Evolutionary conservation across 2,113 vertebrate species (phyloP), one percentile per base, ranked within the genome.

Genomic region (Balaeniceps rex): DNA sequence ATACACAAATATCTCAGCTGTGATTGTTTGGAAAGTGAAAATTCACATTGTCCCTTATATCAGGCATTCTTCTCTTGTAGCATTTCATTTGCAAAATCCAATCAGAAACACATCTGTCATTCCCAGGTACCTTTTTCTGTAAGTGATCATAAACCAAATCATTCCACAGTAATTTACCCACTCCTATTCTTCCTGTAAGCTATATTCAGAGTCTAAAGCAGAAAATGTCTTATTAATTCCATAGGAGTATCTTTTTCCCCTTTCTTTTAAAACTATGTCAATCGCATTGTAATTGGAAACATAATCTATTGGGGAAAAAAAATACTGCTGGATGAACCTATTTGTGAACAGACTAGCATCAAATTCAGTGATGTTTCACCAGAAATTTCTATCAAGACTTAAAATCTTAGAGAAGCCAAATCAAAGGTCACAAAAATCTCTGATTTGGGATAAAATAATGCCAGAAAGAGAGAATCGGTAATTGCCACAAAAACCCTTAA

Each of bases 281-380:
- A 34, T 75, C 14, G 28, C 16, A 58, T 29, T 75, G 51, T 78
- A 54, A 51, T 34, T 44, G 7, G 31, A 57, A 88, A 33, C 21
- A 47, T 21, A 46, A 76, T 66, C 2, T 52, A 15, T 14, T 16
- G 29, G 7, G 33, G 14, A 13, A 4, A 26, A 5, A 74, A 34
- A 15, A 21, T 46, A 7, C 19, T 54, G 17, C 33, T 46, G 17
- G 52, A 47, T 1, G 0, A 66, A 71, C 33, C 2, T 76, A 8
- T 60, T 57, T 61, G 26, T 57, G 31, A 65, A 47, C 11, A 61
- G 7, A 57, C 10, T 26, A 74, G 7, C n/a, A 64, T 24, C 33
- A 54, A 55, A 72, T 69, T 72, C 49, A 19, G 8, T n/a, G 11
- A 46, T 36, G 9, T 38, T 88, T 57, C 24, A 54, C 33, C 24